These are phyloP conservation scores for Eupithecia dodoneata DNA, from an alignment of 2,888 invertebrate genomes.

Conservation along the genomic window DNA sequence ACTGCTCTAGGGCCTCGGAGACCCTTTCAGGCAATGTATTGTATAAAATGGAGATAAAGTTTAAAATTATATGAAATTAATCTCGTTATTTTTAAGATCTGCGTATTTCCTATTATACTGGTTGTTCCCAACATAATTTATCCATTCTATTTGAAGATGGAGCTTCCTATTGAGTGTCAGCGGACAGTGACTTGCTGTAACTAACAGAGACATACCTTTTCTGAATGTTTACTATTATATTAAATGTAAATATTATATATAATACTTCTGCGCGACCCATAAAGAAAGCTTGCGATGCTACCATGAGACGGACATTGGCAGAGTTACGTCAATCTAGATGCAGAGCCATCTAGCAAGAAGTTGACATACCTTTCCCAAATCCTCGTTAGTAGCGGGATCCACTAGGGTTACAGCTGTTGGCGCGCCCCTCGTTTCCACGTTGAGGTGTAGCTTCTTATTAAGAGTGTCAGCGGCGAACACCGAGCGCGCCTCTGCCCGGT, in stretches of 20 bases:
- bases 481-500: constrained; percentile 88
- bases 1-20: not conserved
- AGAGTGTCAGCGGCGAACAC: constrained; percentile 86
- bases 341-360: no score
- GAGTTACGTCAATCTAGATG: no score
- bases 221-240: constrained; percentile 67
- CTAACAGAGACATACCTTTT: constrained; percentile 66
- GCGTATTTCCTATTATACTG: no score
- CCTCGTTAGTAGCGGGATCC: constrained; percentile 76
- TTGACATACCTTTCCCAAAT: constrained; percentile 79
- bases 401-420: constrained; percentile 83
- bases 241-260: no score
- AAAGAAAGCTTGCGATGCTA: no score
- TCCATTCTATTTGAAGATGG: not conserved
- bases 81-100: no score
- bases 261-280: no score
- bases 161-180: not conserved
- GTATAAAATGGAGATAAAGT: not conserved
- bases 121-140: not conserved
- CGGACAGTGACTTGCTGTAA: not conserved
- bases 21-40: not conserved
- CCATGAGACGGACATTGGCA: no score
- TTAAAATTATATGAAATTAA: not conserved
- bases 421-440: constrained; percentile 90
- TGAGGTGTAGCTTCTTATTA: constrained; percentile 91